Conservation (phyloP, 2,113 vertebrate species). For the Scophthalmus maximus region DNA sequence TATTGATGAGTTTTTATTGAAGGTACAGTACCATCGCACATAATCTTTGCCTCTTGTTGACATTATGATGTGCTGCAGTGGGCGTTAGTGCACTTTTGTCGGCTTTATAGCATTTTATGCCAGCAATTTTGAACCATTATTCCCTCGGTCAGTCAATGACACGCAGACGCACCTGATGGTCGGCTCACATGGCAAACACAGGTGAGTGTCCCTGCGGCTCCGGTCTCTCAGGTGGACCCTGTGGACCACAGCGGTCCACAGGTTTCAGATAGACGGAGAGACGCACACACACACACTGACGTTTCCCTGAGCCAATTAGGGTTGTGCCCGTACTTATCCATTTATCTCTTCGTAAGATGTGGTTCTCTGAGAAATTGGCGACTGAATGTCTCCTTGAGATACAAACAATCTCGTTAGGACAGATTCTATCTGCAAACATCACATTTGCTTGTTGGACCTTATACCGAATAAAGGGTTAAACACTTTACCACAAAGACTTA, state of each 20-base stretch:
- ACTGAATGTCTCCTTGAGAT: conserved; percentile 71
- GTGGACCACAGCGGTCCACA: conserved; percentile 66
- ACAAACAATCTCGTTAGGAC: conserved; percentile 62
- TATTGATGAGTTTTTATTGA: conserved; percentile 45
- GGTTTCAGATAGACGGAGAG: conserved; percentile 62
- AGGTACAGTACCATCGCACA: background rate
- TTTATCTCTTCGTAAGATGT: conserved; percentile 47
- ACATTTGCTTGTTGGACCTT: conserved; percentile 17
- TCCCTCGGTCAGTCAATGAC: conserved; percentile 46
- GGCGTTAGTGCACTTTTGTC: conserved; percentile 43
- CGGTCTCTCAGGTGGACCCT: conserved; percentile 73
- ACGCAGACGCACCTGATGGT: conserved; percentile 15
- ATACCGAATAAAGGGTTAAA: background rate
- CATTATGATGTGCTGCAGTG: conserved; percentile 4
- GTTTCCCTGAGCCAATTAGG: conserved; percentile 29
- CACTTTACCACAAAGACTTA: background rate
- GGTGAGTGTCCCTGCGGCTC: conserved; percentile 12
- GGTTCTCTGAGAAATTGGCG: conserved; percentile 56
- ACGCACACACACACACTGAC: conserved; percentile 8
- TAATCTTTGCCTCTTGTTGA: conserved; percentile 50
- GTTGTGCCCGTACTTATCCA: conserved; percentile 30
- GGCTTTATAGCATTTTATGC: conserved; percentile 59
- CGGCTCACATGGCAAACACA: conserved; percentile 28
- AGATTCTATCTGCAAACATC: conserved; percentile 45
- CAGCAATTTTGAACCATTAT: conserved; percentile 48